Percentiles rank a stretch among this genome's conserved stretches.
Conservation (phyloP, 2,113 vertebrate species). For the Arenaria interpres region DNA sequence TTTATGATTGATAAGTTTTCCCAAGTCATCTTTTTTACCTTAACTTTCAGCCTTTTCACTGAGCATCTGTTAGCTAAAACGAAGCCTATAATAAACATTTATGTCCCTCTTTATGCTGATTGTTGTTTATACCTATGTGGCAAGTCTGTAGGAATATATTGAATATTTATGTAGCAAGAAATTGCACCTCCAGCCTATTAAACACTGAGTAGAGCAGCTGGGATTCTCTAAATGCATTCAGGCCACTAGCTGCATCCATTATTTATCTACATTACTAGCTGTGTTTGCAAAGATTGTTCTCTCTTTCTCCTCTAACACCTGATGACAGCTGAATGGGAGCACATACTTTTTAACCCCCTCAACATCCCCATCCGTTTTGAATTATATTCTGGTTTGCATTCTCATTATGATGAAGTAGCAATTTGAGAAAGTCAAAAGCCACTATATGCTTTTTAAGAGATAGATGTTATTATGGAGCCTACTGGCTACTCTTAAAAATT, state of each 20-base stretch:
- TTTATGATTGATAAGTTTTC: constrained; percentile 8
- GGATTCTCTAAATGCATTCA: constrained; percentile 52
- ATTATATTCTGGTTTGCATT: not conserved
- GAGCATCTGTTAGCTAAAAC: constrained; percentile 58
- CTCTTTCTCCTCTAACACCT: constrained; percentile 1
- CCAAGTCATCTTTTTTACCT: constrained; percentile 1
- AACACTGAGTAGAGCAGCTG: constrained; percentile 44
- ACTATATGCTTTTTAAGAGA: not conserved
- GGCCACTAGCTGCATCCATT: constrained; percentile 47
- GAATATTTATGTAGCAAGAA: constrained; percentile 64
- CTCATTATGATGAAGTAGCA: not conserved
- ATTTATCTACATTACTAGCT: constrained; percentile 45
- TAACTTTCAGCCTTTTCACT: constrained; percentile 32
- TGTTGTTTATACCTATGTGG: constrained; percentile 58
- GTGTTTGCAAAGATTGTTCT: constrained; percentile 5
- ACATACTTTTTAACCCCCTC: not conserved
- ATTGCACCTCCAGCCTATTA: constrained; percentile 55
- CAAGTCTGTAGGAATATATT: constrained; percentile 10
- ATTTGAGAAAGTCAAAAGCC: not conserved
- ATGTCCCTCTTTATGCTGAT: constrained; percentile 58
- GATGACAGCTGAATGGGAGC: not conserved
- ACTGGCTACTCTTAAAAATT: not conserved
- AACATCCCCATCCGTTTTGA: not conserved
- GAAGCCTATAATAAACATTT: constrained; percentile 59
- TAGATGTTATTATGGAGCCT: not conserved